phyloP scores from a whole-genome alignment of 2,797 vertebrate genomes.

The Alectoris magna region DNA sequence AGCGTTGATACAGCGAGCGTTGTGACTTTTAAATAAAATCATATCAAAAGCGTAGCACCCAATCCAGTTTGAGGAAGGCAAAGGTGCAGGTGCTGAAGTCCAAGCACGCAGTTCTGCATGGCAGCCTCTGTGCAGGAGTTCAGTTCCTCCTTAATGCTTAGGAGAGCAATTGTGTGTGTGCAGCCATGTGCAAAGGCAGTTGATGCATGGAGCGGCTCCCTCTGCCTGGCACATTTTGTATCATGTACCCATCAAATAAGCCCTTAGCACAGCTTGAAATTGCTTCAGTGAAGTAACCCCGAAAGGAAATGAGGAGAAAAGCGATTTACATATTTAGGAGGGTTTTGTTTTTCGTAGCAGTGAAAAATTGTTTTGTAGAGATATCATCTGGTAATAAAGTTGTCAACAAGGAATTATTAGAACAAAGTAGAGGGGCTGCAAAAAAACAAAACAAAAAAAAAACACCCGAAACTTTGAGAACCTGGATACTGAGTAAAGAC shows the following conservation, averaged over 20 bases:
- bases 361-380: neutral
- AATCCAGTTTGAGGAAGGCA: accelerated
- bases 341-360: neutral
- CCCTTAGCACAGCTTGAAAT: neutral
- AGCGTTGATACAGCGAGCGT: accelerated
- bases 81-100: neutral
- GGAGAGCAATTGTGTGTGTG: accelerated
- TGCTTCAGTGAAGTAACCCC: neutral
- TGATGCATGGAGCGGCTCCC: accelerated
- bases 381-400: neutral
- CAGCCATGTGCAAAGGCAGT: neutral
- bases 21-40: accelerated
- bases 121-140: accelerated
- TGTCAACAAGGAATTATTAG: neutral
- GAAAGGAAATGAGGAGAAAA: neutral
- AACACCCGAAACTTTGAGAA: neutral
- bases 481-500: neutral
- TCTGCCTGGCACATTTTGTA: neutral
- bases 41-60: accelerated
- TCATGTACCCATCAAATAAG: neutral
- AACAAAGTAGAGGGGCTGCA: neutral
- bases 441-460: neutral
- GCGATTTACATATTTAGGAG: accelerated
- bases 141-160: accelerated
- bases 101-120: neutral